Base-by-base conservation (phyloP, 2,113 vertebrate species). In the Micromys minutus region DNA sequence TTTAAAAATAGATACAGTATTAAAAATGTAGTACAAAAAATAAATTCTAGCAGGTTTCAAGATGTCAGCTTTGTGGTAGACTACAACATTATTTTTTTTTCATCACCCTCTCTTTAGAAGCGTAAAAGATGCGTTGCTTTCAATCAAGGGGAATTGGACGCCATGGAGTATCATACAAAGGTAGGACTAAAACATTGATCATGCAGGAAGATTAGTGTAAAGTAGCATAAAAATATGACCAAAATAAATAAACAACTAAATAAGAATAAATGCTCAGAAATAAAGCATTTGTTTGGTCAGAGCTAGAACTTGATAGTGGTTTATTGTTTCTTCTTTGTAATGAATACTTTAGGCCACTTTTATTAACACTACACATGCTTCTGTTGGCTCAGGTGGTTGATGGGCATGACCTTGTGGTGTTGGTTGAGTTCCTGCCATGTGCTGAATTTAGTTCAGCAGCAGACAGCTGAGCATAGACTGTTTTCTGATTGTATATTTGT, bases 121-220 rank as follows among this genome's bases (percentile, higher is more conserved):
- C 98, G 98, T 34, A 99, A 99, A 97, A 98, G 98, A 52, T 97
- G 95, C 45, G 89, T 67, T 96, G 96, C 97, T 55, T 98, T 99
- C 88, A 99, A 99, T 98, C 99, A 99, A 97, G 99, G 99, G 4
- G 99, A 99, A 96, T 90, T 99, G 61, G 99, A 99, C 97, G 98
- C 98, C 21, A 98, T 98, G 94, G 98, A 98, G 91, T 99, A 99
- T 92, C 99, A 99, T 94, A 97, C 98, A 93, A 99, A 99, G 98
- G 99, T 99, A 97, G 81, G 88, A 84, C 16, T 89, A 89, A 97
- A 89, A 65, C 93, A 12, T 72, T 79, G 65, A 59, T 86, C 6
- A 94, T 34, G 50, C 34, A 42, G 13, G 13, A 94, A 95, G 71
- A n/a, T 94, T 63, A 61, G 57, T 92, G 13, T 76, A 19, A 96